Percentiles rank a stretch among this genome's conserved stretches.
phyloP scores from a whole-genome alignment of 1,140 invertebrate species.

The Bombus soroeensis region DNA sequence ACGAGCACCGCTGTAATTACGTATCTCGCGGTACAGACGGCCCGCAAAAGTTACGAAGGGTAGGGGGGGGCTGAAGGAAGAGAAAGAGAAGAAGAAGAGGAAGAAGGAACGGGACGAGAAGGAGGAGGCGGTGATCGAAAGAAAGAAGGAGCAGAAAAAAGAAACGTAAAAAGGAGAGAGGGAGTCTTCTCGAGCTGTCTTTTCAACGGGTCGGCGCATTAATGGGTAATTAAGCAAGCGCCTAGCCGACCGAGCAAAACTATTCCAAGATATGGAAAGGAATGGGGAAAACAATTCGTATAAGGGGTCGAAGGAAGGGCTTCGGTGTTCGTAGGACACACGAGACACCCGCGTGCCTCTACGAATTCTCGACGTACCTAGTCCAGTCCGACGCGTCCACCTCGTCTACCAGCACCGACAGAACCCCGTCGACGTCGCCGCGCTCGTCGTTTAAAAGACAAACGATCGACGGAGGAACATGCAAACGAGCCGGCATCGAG shows the following conservation, averaged over 20 bases:
- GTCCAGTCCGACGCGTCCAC: constrained; percentile 18
- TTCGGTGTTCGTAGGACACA: constrained; percentile 22
- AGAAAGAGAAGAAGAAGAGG: neutral
- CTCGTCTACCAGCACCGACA: constrained; percentile 10
- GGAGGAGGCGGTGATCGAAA: neutral
- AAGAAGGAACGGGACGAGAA: neutral
- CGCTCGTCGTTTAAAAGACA: constrained; percentile 62
- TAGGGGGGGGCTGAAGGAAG: neutral
- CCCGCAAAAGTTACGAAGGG: neutral
- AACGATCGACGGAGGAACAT: constrained; percentile 69
- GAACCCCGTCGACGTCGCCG: constrained; percentile 39
- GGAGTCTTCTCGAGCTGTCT: neutral
- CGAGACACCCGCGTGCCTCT: constrained; percentile 48
- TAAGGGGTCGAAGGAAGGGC: neutral
- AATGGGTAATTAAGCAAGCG: constrained; percentile 67
- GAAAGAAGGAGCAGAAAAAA: neutral
- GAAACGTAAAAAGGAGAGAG: neutral
- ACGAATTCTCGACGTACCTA: constrained; percentile 67
- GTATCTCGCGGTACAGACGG: constrained; percentile 37
- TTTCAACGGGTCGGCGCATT: constrained; percentile 45
- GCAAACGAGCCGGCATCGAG: constrained; percentile 67
- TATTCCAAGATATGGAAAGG: constrained; percentile 56
- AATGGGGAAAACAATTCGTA: constrained; percentile 67
- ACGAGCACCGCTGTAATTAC: constrained; percentile 57
- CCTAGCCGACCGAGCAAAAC: constrained; percentile 43